Base-by-base conservation (phyloP, 2,113 vertebrate species). In the Charina bottae region DNA sequence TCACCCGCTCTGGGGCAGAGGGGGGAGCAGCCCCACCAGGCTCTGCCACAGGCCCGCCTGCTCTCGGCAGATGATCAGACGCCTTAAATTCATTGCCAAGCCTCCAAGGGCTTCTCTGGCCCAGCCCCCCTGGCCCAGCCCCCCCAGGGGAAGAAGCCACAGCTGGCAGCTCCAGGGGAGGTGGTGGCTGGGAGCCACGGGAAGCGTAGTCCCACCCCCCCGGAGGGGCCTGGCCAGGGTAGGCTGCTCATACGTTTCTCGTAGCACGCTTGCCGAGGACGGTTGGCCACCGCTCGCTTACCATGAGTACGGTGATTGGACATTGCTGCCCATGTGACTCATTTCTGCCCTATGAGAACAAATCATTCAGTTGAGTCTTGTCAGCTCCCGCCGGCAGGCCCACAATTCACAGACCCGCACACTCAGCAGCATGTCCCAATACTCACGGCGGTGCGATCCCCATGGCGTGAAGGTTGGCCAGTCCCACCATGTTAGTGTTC, bases 401-500 rank as follows among this genome's bases (percentile, higher is more conserved):
- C 19, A 9, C 11, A 53, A 54, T 24, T 59, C 28, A n/a, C n/a
- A 42, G 86, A 37, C 21, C 83, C 4, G 23, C 19, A 3, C 55
- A 0, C 37, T 6, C 5, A 3, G 12, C 46, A 55, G 60, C 84
- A 5, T 68, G 84, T 56, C 28, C 4, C 60, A 15, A 87, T 93
- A 99, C 99, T 99, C 92, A 99, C 99, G 98, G 99, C 13, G 99
- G 99, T 0, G 99, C 99, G 33, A 99, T 99, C 92, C 99, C 99
- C 99, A 99, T 99, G 87, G 99, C 99, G 2, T 99, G 99, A 55
- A 99, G 98, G 96, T 99, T 99, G 92, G 99, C 99, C 88, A 99
- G 95, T 0, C 99, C 99, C 64, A 99, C 99, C 93, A 99, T 97
- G 94, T 99, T 99, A 96, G 99, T 98, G 4, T 98, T 98, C 85